A percentile compares a stretch with the other conserved stretches of the same genome.
phyloP scores from a whole-genome alignment of 2,888 invertebrate species.

The Mythimna impura region DNA sequence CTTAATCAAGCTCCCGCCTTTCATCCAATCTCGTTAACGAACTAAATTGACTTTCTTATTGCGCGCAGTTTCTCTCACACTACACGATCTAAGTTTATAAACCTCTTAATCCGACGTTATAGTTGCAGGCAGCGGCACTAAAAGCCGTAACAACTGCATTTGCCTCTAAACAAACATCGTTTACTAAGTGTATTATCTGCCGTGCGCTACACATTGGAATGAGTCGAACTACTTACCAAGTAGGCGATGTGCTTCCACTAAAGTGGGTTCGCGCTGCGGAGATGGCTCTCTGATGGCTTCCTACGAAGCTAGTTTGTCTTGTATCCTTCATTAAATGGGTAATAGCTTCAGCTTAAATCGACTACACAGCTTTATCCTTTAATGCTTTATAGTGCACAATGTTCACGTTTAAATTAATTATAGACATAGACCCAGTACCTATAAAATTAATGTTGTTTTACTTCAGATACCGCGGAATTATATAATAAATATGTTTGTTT shows the following conservation, averaged over 20 bases:
- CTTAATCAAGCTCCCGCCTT: constrained; percentile 84
- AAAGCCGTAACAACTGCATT: constrained; percentile 83
- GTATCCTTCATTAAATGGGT: constrained; percentile 81
- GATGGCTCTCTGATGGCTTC: constrained; percentile 80
- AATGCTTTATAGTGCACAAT: constrained; percentile 40
- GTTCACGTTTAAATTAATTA: constrained; percentile 54
- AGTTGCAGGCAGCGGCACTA: constrained; percentile 75
- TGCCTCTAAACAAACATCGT: constrained; percentile 81
- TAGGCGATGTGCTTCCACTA: constrained; percentile 77
- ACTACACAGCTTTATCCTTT: constrained; percentile 71
- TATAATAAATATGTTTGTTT: constrained; percentile 49
- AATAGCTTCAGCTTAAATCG: constrained; percentile 77
- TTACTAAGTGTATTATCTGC: constrained; percentile 80
- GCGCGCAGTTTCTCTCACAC: constrained; percentile 75
- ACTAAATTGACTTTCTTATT: constrained; percentile 85
- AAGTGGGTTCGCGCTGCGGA: constrained; percentile 80
- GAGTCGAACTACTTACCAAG: constrained; percentile 80
- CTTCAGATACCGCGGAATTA: constrained; percentile 26
- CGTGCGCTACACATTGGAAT: constrained; percentile 78
- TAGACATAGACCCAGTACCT: constrained; percentile 11
- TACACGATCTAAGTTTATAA: constrained; percentile 79
- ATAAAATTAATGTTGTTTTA: constrained; percentile 50
- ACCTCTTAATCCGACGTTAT: constrained; percentile 78
- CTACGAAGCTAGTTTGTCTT: constrained; percentile 80
- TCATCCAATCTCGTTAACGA: constrained; percentile 85